These are phyloP conservation scores for Zaprionus obscuricornis DNA, from an alignment of 2,888 invertebrate species.

Conservation along the genomic window DNA sequence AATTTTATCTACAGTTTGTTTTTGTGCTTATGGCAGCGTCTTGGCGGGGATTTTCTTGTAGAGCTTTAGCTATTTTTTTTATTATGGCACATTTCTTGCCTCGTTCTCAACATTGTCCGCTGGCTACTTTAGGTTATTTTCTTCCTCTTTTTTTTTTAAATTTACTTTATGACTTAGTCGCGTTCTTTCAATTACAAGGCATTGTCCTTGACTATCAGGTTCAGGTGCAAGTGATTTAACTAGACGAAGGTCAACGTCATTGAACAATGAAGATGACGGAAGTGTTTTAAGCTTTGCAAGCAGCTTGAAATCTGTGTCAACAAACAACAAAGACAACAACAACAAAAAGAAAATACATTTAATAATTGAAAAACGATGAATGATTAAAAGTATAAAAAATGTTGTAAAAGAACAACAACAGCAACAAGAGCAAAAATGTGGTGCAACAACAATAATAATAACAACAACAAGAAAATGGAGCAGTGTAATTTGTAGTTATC, in stretches of 20 bases:
- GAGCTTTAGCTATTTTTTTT: conserved; percentile 57
- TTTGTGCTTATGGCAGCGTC: conserved; percentile 63
- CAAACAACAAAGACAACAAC: no score
- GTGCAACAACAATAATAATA: conserved; percentile 12
- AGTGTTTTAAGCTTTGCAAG: conserved; percentile 44
- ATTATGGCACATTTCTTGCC: conserved; percentile 53
- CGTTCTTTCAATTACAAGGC: conserved; percentile 67
- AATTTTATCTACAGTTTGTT: conserved; percentile 71
- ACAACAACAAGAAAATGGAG: not conserved
- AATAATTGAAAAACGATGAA: conserved; percentile 9
- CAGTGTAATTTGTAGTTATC: conserved; percentile 29
- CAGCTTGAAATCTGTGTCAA: conserved; percentile 32
- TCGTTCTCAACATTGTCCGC: no score
- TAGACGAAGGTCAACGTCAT: conserved; percentile 56
- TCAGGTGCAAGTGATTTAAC: not conserved
- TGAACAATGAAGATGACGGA: conserved; percentile 21
- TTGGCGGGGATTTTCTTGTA: conserved; percentile 40
- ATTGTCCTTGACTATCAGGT: conserved; percentile 61
- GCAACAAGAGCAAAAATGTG: no score
- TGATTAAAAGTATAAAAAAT: no score
- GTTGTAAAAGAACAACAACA: conserved; percentile 38
- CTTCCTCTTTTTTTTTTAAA: conserved; percentile 52
- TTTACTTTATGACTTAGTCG: conserved; percentile 69
- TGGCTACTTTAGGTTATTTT: conserved; percentile 7
- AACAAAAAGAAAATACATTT: conserved; percentile 1